Evolutionary conservation across 2,797 vertebrate species (phyloP).

Genomic region (Aldrovandia affinis): DNA sequence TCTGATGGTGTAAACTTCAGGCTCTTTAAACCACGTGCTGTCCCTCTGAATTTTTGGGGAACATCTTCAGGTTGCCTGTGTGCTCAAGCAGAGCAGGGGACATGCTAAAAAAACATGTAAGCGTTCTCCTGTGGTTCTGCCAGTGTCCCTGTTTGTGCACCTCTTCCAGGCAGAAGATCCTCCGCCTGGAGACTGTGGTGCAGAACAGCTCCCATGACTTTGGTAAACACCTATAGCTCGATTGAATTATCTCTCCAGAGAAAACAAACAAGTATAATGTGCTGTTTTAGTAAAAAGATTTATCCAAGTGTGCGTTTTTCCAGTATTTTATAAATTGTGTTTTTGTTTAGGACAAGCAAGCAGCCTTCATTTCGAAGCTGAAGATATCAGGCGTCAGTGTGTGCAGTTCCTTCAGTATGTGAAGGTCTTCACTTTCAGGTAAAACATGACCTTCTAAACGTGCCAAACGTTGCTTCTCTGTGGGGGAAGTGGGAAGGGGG

Average conservation of each 20-base stretch:
- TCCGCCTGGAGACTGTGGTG: slow-evolving; percentile 82
- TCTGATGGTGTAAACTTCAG: neutral
- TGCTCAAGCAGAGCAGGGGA: neutral
- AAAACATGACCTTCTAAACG: slow-evolving; percentile 40
- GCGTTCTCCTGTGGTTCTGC: neutral
- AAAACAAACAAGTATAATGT: neutral
- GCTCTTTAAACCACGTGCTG: neutral
- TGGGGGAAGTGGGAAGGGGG: no score
- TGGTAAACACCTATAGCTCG: slow-evolving; percentile 77
- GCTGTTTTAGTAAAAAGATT: neutral
- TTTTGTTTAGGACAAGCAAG: slow-evolving; percentile 81
- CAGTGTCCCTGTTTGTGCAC: slow-evolving; percentile 30
- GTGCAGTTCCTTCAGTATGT: slow-evolving; percentile 89
- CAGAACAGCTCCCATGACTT: slow-evolving; percentile 85
- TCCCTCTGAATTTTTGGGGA: neutral
- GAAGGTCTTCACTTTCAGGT: slow-evolving; percentile 95
- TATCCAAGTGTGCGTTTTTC: neutral
- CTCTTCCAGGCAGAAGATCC: slow-evolving; percentile 81
- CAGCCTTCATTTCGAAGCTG: slow-evolving; percentile 86
- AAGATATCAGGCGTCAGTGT: slow-evolving; percentile 84
- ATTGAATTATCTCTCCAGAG: neutral
- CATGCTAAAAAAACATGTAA: no score
- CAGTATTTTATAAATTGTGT: neutral
- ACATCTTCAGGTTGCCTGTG: neutral
- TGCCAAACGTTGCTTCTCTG: neutral